phyloP scores from a whole-genome alignment of 2,797 vertebrate genomes.

The Podarcis siculus region DNA sequence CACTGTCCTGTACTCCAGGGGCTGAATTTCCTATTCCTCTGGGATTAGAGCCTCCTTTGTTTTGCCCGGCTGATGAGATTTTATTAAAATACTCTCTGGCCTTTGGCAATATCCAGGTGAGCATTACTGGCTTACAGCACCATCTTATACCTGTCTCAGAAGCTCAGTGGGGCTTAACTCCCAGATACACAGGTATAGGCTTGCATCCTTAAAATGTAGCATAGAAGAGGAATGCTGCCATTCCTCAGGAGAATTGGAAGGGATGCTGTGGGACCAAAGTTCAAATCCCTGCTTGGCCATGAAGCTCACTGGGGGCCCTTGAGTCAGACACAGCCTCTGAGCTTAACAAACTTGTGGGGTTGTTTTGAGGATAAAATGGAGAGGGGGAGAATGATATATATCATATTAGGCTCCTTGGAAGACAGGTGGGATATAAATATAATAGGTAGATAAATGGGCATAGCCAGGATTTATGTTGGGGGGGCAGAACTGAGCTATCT shows the following conservation, averaged over 20 bases:
- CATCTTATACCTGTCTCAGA: background rate
- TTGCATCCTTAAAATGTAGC: background rate
- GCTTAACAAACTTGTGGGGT: too few relatives aligned
- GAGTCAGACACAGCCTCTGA: too few relatives aligned
- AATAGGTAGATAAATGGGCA: too few relatives aligned
- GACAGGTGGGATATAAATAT: too few relatives aligned
- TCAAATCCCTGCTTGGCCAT: too few relatives aligned
- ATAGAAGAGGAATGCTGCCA: background rate
- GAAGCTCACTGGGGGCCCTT: too few relatives aligned
- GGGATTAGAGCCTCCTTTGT: background rate
- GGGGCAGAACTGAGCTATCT: too few relatives aligned
- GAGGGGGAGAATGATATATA: too few relatives aligned
- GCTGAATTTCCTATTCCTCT: background rate
- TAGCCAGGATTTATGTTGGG: too few relatives aligned
- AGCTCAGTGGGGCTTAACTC: background rate
- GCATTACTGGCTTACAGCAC: background rate
- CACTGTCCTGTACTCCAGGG: background rate
- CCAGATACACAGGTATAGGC: background rate
- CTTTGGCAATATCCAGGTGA: background rate
- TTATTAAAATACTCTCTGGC: background rate
- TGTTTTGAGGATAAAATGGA: too few relatives aligned
- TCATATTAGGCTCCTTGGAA: too few relatives aligned
- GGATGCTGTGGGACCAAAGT: background rate
- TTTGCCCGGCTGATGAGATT: background rate
- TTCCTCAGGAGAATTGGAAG: background rate